Evolutionary conservation across 1,140 invertebrate species (phyloP).

Genomic region (Arctopsyche grandis): DNA sequence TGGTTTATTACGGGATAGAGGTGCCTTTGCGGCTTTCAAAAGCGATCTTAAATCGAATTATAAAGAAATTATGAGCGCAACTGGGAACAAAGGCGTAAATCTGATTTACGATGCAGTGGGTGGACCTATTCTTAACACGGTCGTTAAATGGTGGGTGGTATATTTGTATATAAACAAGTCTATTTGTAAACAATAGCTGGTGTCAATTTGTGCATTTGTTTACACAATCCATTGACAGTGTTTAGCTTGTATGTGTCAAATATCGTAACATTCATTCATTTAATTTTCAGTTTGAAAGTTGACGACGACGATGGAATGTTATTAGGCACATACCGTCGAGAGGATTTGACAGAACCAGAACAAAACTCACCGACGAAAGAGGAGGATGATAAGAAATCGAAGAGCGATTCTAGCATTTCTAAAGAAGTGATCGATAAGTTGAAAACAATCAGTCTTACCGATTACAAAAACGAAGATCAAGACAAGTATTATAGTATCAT

Average conservation of each 20-base stretch:
- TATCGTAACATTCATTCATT: too few relatives aligned
- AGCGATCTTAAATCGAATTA: slow-evolving; percentile 63
- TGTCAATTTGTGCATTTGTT: background rate
- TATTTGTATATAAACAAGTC: background rate
- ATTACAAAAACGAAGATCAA: slow-evolving; percentile 55
- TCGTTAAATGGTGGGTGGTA: slow-evolving; percentile 62
- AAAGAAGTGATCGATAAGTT: slow-evolving; percentile 45
- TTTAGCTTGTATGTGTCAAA: background rate
- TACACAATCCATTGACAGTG: background rate
- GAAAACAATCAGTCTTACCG: slow-evolving; percentile 50
- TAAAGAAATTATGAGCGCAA: slow-evolving; percentile 65
- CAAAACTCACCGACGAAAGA: slow-evolving; percentile 4
- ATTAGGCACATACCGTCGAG: slow-evolving; percentile 43
- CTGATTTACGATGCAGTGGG: slow-evolving; percentile 71
- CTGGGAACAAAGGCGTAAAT: slow-evolving; percentile 65
- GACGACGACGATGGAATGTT: slow-evolving; percentile 14
- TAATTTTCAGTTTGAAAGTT: slow-evolving; percentile 38
- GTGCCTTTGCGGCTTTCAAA: slow-evolving; percentile 66
- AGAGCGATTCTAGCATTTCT: slow-evolving; percentile 19
- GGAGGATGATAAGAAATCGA: slow-evolving; percentile 30
- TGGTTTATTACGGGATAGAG: slow-evolving; percentile 65
- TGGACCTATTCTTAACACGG: slow-evolving; percentile 65
- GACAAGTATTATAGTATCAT: slow-evolving; percentile 59
- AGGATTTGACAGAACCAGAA: slow-evolving; percentile 7
- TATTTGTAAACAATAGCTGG: background rate